phyloP scores from a whole-genome alignment of 2,797 vertebrate species.

The Argentina silus region DNA sequence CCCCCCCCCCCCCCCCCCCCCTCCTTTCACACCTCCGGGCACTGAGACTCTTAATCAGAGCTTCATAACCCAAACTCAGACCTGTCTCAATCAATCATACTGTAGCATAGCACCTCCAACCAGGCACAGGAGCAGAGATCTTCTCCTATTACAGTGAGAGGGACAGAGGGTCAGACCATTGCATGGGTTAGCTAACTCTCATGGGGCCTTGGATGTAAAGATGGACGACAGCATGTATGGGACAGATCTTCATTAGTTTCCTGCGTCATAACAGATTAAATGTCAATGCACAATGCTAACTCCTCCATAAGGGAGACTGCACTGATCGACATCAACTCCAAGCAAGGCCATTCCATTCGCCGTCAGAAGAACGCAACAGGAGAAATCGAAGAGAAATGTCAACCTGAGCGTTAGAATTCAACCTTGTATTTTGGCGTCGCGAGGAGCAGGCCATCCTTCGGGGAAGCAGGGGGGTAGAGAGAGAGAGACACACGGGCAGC shows the following conservation, averaged over 20 bases:
- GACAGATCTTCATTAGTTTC: too few species aligned
- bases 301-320: too few species aligned
- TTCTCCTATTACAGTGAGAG: neutral
- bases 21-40: slow-evolving; percentile 25
- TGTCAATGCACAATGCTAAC: too few species aligned
- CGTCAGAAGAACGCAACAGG: too few species aligned
- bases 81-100: slow-evolving; percentile 36
- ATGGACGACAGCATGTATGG: too few species aligned
- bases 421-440: too few species aligned
- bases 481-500: neutral
- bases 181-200: neutral
- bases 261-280: too few species aligned
- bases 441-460: too few species aligned
- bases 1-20: neutral
- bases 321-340: too few species aligned
- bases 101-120: neutral
- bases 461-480: neutral
- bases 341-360: too few species aligned
- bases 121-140: slow-evolving; percentile 16
- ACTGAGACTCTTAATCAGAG: slow-evolving; percentile 31
- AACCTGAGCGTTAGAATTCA: too few species aligned
- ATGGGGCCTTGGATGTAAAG: neutral
- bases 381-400: too few species aligned
- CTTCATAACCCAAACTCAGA: slow-evolving; percentile 26
- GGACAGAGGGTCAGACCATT: neutral